Evolutionary conservation across 2,113 vertebrate genomes (phyloP).

Genomic region (Eira barbara): DNA sequence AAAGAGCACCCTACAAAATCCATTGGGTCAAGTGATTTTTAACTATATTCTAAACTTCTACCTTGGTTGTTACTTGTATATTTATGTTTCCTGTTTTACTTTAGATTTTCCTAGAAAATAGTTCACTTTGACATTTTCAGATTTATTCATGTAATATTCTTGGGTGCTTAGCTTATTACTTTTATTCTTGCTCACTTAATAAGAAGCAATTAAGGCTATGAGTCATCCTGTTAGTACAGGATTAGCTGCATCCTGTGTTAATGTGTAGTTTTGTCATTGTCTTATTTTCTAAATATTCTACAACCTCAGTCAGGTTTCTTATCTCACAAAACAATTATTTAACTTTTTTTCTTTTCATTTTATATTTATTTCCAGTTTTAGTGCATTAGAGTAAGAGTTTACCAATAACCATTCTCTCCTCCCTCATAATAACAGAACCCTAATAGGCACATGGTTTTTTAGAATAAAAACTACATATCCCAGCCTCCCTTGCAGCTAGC

Average conservation of each 20-base stretch:
- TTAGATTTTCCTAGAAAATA: conserved; percentile 4
- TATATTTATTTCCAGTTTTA: not conserved
- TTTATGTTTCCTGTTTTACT: not conserved
- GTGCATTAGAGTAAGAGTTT: not conserved
- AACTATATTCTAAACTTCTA: not conserved
- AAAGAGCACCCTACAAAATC: not conserved
- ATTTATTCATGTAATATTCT: not conserved
- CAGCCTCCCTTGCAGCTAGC: not conserved
- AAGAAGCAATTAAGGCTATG: conserved; percentile 23
- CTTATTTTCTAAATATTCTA: conserved; percentile 10
- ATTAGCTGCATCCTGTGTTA: not conserved
- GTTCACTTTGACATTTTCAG: not conserved
- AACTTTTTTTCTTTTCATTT: not conserved
- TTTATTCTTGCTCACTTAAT: conserved; percentile 4
- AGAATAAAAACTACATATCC: not conserved
- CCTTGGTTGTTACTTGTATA: not conserved
- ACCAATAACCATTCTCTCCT: not conserved
- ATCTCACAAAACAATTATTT: not conserved
- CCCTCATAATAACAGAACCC: not conserved
- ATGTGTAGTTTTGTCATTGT: not conserved
- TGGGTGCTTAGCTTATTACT: not conserved
- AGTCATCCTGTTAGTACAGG: not conserved
- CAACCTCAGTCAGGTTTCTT: not conserved
- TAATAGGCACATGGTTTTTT: not conserved
- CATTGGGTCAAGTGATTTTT: not conserved